Evolutionary conservation across 2,888 invertebrate genomes (phyloP).

Genomic region (Leptogaster cylindrica): DNA sequence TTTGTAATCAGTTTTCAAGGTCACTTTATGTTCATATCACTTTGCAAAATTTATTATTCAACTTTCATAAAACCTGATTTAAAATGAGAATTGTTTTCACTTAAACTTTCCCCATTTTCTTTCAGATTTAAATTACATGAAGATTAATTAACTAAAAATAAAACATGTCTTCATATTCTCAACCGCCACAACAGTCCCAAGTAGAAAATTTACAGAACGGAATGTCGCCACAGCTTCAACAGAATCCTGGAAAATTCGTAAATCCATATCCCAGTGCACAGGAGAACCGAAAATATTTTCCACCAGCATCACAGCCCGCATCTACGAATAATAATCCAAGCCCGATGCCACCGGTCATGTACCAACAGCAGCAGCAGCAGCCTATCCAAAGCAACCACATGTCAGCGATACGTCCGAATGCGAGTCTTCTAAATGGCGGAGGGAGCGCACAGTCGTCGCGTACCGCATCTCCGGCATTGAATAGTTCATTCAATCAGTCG

Average conservation of each 20-base stretch:
- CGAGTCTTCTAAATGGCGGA: conserved; percentile 39
- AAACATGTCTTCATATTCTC: conserved; percentile 28
- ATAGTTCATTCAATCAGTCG: conserved; percentile 47
- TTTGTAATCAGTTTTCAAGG: no score
- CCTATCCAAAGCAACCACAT: conserved; percentile 28
- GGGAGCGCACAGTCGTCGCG: conserved; percentile 59
- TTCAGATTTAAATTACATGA: conserved; percentile 21
- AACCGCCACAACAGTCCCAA: conserved; percentile 10
- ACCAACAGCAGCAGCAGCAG: conserved; percentile 21
- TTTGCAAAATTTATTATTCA: no score
- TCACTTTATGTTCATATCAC: no score
- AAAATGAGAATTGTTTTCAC: no score
- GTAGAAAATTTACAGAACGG: conserved; percentile 14
- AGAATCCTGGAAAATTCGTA: background rate
- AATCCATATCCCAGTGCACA: conserved; percentile 1
- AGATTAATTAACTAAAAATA: background rate
- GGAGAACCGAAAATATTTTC: conserved; percentile 28
- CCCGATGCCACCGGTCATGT: background rate
- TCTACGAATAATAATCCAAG: conserved; percentile 6
- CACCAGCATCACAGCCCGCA: conserved; percentile 12
- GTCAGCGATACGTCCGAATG: conserved; percentile 9
- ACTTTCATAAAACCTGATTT: no score
- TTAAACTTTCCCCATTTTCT: conserved; percentile 9
- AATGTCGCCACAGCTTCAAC: conserved; percentile 29
- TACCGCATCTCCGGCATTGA: conserved; percentile 57